Percentiles rank a stretch among this genome's conserved stretches.
These are phyloP conservation scores for Sinhomidia bicolor DNA, from an alignment of 2,888 invertebrate species.

Conservation along the genomic window DNA sequence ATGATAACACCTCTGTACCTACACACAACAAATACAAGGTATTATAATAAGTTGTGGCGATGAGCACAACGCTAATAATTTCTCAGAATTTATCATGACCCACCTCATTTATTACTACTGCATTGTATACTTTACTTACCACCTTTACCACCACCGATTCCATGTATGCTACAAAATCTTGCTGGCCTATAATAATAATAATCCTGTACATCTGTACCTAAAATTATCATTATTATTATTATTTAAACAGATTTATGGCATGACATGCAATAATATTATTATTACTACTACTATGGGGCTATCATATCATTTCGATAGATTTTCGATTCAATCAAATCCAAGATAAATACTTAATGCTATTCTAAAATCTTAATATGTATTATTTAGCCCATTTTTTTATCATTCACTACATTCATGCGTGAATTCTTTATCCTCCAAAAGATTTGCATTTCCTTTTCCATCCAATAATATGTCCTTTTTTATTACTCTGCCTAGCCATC, in stretches of 20 bases:
- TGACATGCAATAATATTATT: not conserved
- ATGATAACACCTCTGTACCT: too few relatives aligned
- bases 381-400: not conserved
- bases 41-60: not conserved
- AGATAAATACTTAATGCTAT: not conserved
- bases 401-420: not conserved
- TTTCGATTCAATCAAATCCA: not conserved
- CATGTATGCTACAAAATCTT: too few relatives aligned
- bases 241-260: not conserved
- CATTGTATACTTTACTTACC: too few relatives aligned
- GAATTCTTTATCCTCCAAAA: not conserved
- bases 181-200: too few relatives aligned
- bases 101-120: not conserved
- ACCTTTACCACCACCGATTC: not conserved
- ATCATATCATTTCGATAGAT: not conserved
- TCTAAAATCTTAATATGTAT: not conserved
- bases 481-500: too few relatives aligned
- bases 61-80: not conserved
- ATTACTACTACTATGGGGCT: not conserved
- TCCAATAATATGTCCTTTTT: not conserved
- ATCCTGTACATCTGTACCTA: too few relatives aligned
- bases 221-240: too few relatives aligned
- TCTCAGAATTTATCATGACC: not conserved
- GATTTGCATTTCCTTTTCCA: constrained; percentile 1
- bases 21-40: not conserved